These are phyloP conservation scores for Drosophila austrosaltans DNA, from an alignment of 2,888 invertebrate genomes.

Conservation along the genomic window DNA sequence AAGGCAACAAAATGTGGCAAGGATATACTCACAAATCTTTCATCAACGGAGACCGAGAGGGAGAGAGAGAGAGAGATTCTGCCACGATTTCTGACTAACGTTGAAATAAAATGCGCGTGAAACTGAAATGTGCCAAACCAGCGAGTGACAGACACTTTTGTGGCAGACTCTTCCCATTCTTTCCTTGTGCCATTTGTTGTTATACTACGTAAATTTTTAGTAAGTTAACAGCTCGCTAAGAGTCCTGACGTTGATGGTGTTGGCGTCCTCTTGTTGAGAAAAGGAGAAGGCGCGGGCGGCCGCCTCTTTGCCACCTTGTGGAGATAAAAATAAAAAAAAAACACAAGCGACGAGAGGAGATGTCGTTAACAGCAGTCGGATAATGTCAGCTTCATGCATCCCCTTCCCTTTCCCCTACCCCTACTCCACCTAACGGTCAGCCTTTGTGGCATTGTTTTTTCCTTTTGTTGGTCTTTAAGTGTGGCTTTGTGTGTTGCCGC, in stretches of 20 bases:
- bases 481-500: conserved; percentile 2
- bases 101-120: conserved; percentile 55
- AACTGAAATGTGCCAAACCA: conserved; percentile 36
- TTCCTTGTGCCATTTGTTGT: conserved; percentile 15
- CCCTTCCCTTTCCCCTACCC: neutral
- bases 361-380: conserved; percentile 23
- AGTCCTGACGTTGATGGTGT: conserved; percentile 45
- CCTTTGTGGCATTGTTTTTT: conserved; percentile 4
- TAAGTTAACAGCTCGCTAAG: conserved; percentile 51
- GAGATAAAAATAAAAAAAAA: conserved; percentile 47
- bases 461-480: conserved; percentile 7
- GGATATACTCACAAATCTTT: conserved; percentile 42
- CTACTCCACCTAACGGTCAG: neutral
- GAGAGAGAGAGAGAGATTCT: conserved; percentile 29
- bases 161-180: conserved; percentile 16
- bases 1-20: conserved; percentile 25
- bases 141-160: conserved; percentile 45
- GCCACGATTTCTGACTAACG: conserved; percentile 36
- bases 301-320: conserved; percentile 47
- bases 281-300: conserved; percentile 28
- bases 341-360: conserved; percentile 16
- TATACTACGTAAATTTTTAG: conserved; percentile 44
- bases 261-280: conserved; percentile 11
- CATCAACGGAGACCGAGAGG: conserved; percentile 10
- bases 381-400: conserved; percentile 25